phyloP scores from a whole-genome alignment of 1,140 invertebrate species.

The Saccostrea echinata region DNA sequence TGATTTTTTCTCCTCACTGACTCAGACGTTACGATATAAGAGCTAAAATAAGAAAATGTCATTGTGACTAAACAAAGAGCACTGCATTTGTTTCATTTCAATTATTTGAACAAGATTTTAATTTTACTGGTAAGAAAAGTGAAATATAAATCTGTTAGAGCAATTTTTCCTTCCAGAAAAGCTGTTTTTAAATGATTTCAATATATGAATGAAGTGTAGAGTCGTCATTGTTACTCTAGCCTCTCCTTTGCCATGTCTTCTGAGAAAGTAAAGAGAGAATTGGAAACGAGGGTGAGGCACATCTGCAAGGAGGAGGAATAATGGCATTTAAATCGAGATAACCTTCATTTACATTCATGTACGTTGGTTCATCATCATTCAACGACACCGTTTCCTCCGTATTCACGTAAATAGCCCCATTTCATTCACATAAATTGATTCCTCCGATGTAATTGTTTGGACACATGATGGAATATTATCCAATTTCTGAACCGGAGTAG shows the following conservation, averaged over 20 bases:
- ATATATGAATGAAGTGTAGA: neutral
- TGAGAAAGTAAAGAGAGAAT: neutral
- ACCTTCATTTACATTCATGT: neutral
- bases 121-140: too few relatives aligned
- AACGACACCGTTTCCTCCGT: neutral
- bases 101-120: too few relatives aligned
- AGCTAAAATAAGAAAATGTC: too few relatives aligned
- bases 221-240: neutral
- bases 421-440: neutral
- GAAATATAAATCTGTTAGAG: too few relatives aligned
- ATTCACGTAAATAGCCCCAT: too few relatives aligned
- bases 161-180: neutral
- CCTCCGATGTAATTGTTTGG: neutral
- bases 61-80: too few relatives aligned
- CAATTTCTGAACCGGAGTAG: neutral
- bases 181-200: neutral
- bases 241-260: neutral
- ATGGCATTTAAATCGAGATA: neutral
- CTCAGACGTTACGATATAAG: too few relatives aligned
- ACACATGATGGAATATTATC: neutral
- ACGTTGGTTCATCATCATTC: neutral
- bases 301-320: neutral
- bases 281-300: neutral
- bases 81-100: too few relatives aligned
- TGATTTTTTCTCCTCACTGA: too few relatives aligned